Evolutionary conservation across 2,888 invertebrate species (phyloP).

Genomic region (Teinopalpus imperialis): DNA sequence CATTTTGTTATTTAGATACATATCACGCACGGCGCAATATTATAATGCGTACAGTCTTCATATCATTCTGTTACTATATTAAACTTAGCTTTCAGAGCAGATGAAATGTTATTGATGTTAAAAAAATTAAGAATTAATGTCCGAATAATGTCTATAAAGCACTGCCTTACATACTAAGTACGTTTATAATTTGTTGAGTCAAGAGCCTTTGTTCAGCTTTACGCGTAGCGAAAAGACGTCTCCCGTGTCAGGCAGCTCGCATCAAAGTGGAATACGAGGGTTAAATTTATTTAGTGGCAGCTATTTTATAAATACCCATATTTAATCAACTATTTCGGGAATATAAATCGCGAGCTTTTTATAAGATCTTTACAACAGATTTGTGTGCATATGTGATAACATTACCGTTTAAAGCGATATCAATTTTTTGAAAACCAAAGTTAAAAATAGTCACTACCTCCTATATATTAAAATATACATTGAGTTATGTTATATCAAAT

Average conservation of each 20-base stretch:
- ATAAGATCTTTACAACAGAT: constrained; percentile 58
- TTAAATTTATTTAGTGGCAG: constrained; percentile 44
- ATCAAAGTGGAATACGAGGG: constrained; percentile 51
- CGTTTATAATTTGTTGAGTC: constrained; percentile 47
- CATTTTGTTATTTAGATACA: constrained; percentile 42
- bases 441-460: constrained; percentile 32
- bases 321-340: constrained; percentile 42
- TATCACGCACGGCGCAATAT: constrained; percentile 70
- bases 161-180: constrained; percentile 79
- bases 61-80: constrained; percentile 59
- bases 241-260: constrained; percentile 49
- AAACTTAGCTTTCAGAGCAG: constrained; percentile 31
- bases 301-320: constrained; percentile 41
- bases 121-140: constrained; percentile 46
- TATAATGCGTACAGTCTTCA: constrained; percentile 59
- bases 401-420: constrained; percentile 37
- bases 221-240: constrained; percentile 44
- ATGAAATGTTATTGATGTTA: constrained; percentile 29
- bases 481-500: constrained; percentile 23
- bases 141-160: constrained; percentile 64
- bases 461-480: constrained; percentile 21
- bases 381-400: constrained; percentile 52
- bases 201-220: constrained; percentile 44
- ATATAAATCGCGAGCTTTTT: constrained; percentile 71
- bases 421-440: constrained; percentile 46